These are phyloP conservation scores for Amphimallon solstitiale DNA, from an alignment of 2,888 invertebrate genomes.

Conservation along the genomic window DNA sequence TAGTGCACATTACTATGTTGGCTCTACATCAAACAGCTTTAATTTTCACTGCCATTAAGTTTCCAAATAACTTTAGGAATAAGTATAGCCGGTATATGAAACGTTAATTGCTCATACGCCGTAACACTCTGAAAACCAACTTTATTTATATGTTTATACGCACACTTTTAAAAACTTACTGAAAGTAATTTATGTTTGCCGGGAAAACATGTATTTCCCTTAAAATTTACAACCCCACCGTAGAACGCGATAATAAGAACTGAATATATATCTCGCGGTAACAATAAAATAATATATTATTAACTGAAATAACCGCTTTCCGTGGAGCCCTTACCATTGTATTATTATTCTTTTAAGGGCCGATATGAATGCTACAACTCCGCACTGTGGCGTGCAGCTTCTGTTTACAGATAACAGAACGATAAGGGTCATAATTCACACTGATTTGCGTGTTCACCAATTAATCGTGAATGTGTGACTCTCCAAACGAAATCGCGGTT, in stretches of 20 bases:
- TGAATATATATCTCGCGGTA: not conserved
- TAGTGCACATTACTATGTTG: too few species aligned
- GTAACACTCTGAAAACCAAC: too few species aligned
- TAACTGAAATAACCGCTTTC: not conserved
- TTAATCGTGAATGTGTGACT: constrained; percentile 8
- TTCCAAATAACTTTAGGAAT: too few species aligned
- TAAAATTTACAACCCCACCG: too few species aligned
- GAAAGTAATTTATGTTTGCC: too few species aligned
- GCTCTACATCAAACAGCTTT: too few species aligned
- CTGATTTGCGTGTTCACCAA: constrained; percentile 31
- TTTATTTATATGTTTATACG: too few species aligned
- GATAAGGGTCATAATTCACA: constrained; percentile 34
- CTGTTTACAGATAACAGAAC: constrained; percentile 27
- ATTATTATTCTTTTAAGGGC: not conserved
- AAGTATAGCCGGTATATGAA: too few species aligned
- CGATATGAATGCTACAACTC: not conserved
- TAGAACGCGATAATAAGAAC: not conserved
- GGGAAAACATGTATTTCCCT: too few species aligned
- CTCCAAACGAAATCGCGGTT: constrained; percentile 5
- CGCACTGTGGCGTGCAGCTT: constrained; percentile 18
- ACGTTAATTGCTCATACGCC: too few species aligned
- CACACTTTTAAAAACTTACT: too few species aligned
- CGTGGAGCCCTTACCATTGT: not conserved
- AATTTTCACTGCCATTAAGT: too few species aligned
- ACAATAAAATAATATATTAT: constrained; percentile 18